These are phyloP conservation scores for Penaeus chinensis DNA, from an alignment of 1,140 invertebrate species.

Conservation along the genomic window DNA sequence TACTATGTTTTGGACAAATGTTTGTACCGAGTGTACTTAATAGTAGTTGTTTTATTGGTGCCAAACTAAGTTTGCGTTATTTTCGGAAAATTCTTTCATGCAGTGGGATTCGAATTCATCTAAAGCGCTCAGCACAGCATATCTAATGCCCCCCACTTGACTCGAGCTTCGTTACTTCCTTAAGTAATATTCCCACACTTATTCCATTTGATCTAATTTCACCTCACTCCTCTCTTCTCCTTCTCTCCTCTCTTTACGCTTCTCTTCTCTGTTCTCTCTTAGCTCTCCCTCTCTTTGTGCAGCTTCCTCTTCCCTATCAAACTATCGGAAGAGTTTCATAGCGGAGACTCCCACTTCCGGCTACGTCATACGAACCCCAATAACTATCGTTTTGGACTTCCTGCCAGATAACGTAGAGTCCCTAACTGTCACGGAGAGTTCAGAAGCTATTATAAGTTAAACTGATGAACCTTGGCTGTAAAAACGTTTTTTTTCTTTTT, in stretches of 20 bases:
- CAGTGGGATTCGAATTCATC: too few relatives aligned
- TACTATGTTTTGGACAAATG: too few relatives aligned
- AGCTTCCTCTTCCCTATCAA: not conserved
- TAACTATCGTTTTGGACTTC: constrained; percentile 22
- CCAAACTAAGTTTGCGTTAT: too few relatives aligned
- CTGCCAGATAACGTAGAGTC: not conserved
- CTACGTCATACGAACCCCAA: not conserved
- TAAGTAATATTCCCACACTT: not conserved
- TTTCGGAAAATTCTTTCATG: too few relatives aligned
- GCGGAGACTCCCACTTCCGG: constrained; percentile 8
- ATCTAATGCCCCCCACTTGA: too few relatives aligned
- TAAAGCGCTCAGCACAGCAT: too few relatives aligned
- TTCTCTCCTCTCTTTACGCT: not conserved
- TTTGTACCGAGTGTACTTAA: too few relatives aligned
- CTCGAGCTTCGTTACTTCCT: too few relatives aligned
- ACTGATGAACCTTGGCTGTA: not conserved
- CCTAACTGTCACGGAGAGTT: constrained; percentile 18
- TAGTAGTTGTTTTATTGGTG: too few relatives aligned
- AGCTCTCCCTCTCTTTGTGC: not conserved
- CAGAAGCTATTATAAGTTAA: constrained; percentile 19
- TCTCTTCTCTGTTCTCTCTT: not conserved
- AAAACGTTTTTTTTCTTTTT: too few relatives aligned
- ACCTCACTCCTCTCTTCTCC: not conserved
- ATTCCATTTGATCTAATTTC: not conserved
- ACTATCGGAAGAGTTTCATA: not conserved